Conservation (phyloP, 2,797 vertebrate species). For the Myotis vivesi region DNA sequence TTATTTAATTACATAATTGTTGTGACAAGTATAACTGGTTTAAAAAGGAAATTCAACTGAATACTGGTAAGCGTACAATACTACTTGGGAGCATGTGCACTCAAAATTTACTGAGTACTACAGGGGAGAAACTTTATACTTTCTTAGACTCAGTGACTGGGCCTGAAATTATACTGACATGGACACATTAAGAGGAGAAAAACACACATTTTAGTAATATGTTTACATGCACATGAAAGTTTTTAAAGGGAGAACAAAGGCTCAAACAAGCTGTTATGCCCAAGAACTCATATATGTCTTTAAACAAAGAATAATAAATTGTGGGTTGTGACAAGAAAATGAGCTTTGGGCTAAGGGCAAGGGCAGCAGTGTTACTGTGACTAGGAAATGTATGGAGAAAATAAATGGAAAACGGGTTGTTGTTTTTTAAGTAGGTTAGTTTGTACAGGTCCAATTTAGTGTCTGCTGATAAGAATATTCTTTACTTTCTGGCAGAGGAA, state of each 20-base stretch:
- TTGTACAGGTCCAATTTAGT: background rate
- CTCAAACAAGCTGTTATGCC: background rate
- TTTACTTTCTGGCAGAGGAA: background rate
- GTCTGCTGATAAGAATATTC: background rate
- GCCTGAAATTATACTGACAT: background rate
- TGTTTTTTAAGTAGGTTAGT: background rate
- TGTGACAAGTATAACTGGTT: slow-evolving; percentile 50
- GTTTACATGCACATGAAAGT: background rate
- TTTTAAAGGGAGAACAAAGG: background rate
- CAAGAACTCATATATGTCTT: background rate
- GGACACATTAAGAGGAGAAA: background rate
- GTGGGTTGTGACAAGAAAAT: background rate
- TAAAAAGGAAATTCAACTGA: slow-evolving; percentile 42
- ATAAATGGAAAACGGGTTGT: background rate
- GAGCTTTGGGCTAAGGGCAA: background rate
- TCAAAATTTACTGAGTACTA: background rate
- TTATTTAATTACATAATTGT: slow-evolving; percentile 65
- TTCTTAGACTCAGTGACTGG: background rate
- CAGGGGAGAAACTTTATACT: background rate
- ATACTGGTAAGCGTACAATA: background rate
- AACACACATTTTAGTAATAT: background rate
- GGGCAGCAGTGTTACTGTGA: background rate
- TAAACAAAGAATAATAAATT: background rate
- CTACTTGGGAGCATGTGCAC: background rate
- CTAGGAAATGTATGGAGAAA: background rate